A percentile compares a stretch with the other conserved stretches of the same genome.
Conservation (phyloP, 2,888 invertebrate genomes). For the Acronicta psi region DNA sequence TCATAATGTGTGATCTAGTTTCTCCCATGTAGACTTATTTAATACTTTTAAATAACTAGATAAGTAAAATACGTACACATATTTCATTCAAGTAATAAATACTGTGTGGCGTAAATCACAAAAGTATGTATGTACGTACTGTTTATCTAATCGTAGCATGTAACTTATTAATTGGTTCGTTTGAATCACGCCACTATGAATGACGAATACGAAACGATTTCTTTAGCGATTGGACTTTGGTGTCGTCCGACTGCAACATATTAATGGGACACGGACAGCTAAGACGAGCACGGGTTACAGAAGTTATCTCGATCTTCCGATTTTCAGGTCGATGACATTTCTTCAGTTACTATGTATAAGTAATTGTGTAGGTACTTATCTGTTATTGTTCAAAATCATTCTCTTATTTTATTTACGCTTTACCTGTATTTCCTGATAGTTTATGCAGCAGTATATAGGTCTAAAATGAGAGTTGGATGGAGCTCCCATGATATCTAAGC, state of each 20-base stretch:
- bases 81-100: constrained; percentile 14
- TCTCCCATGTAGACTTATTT: background rate
- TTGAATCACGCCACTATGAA: constrained; percentile 81
- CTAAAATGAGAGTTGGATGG: too few relatives aligned
- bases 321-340: constrained; percentile 56
- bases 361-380: background rate
- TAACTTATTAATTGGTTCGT: constrained; percentile 78
- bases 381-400: too few relatives aligned
- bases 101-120: constrained; percentile 52
- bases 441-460: too few relatives aligned
- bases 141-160: constrained; percentile 78
- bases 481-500: too few relatives aligned
- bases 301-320: constrained; percentile 56
- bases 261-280: constrained; percentile 37
- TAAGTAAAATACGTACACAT: constrained; percentile 6
- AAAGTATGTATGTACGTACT: constrained; percentile 53
- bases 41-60: too few relatives aligned
- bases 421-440: too few relatives aligned
- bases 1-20: constrained; percentile 20
- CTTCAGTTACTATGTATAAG: constrained; percentile 4
- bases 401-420: too few relatives aligned
- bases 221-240: constrained; percentile 73
- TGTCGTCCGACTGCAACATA: constrained; percentile 43
- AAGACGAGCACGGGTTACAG: constrained; percentile 53
- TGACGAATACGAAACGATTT: constrained; percentile 74